Evolutionary conservation across 2,888 invertebrate genomes (phyloP), one percentile per base, ranked within the genome.

Genomic region (Apotomis betuletana): DNA sequence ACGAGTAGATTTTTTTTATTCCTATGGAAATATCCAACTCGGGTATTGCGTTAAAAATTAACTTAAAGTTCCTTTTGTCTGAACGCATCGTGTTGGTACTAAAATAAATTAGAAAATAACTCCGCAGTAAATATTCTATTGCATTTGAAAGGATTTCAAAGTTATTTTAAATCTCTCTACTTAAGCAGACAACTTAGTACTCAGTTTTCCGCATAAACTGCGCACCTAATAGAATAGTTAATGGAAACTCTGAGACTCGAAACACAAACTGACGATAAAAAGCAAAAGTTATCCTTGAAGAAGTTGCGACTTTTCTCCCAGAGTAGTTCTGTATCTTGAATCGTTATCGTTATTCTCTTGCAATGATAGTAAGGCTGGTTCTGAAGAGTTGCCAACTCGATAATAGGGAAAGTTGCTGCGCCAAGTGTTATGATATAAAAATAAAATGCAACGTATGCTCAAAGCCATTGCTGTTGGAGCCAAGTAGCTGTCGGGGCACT

Each of bases 361-460:
- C 10, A 10, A 44, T 44, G 38, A n/a, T n/a, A 13, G 41, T 41
- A 54, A 15, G 36, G 52, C 10, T 52, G 49, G n/a, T 8, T 10
- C 10, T 55, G 55, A 62, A 63, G 38, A 63, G 63, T 52, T 63
- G 63, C 52, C 63, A 52, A 63, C 52, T 41, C 3, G 9, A 52
- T 63, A 63, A 63, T 52, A 38, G 52, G 63, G 13, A 4, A 41
- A 63, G 13, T 38, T 51, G 62, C 62, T 0, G 59, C 38, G 62
- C 62, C 51, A 62, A 63, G 52, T 63, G 62, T 52, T 63, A 51
- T 52, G n/a, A 9, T 27, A 49, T 12, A 52, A 52, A 2, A 52
- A 41, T 63, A 63, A 63, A 63, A 63, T 52, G 38, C 52, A 52
- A 63, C 63, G 52, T 52, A 52, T 52, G 51, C 13, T 13, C n/a